phyloP scores from a whole-genome alignment of 2,113 vertebrate genomes.

The Notothenia coriiceps region DNA sequence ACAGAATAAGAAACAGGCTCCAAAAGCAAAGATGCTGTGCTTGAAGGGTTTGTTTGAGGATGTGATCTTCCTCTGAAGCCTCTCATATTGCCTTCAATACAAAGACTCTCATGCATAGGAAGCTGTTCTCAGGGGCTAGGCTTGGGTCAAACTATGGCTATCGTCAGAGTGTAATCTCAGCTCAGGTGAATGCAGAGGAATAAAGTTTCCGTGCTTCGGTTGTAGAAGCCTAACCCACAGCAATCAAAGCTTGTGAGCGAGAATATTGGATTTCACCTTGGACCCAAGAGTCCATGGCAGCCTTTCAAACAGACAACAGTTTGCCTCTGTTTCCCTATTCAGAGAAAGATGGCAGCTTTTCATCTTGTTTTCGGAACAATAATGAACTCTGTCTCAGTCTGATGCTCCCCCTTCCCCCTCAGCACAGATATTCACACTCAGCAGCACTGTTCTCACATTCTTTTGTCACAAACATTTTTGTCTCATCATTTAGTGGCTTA shows the following conservation, averaged over 20 bases:
- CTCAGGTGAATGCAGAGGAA: conserved; percentile 69
- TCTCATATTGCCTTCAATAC: conserved; percentile 71
- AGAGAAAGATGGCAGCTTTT: conserved; percentile 55
- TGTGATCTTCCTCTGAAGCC: conserved; percentile 54
- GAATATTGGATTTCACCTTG: conserved; percentile 68
- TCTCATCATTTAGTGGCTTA: conserved; percentile 5
- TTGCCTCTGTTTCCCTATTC: conserved; percentile 54
- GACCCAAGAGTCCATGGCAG: conserved; percentile 46
- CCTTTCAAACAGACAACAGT: conserved; percentile 54
- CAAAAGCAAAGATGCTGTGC: conserved; percentile 32
- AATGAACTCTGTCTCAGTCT: conserved; percentile 64
- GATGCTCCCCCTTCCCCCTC: conserved; percentile 49
- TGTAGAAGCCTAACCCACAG: conserved; percentile 51
- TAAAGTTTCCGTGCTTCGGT: conserved; percentile 72
- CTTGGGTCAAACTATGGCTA: conserved; percentile 66
- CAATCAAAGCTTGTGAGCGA: conserved; percentile 64
- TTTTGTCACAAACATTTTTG: conserved; percentile 28
- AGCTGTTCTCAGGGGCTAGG: conserved; percentile 66
- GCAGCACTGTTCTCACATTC: conserved; percentile 43
- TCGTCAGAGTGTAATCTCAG: conserved; percentile 71
- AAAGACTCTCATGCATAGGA: conserved; percentile 65
- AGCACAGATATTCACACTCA: conserved; percentile 54
- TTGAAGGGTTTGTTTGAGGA: conserved; percentile 53
- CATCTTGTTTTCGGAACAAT: conserved; percentile 68
- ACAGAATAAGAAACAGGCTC: conserved; percentile 44